A percentile compares a stretch with the other conserved stretches of the same genome.
These are phyloP conservation scores for Masnerella sp. DNA, from an alignment of 2,888 invertebrate genomes.

Conservation along the genomic window DNA sequence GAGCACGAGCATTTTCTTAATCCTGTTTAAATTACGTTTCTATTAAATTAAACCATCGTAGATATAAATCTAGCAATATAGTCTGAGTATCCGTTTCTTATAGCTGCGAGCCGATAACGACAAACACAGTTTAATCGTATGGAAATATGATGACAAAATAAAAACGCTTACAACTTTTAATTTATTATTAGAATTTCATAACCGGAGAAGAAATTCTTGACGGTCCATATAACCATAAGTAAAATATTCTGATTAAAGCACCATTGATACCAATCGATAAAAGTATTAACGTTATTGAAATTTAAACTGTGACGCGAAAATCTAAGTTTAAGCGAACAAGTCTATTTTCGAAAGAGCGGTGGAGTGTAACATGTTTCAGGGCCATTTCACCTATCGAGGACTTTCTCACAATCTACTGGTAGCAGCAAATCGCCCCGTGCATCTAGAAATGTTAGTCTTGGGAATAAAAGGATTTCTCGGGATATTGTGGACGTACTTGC, in stretches of 20 bases:
- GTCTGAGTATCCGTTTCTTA: no score
- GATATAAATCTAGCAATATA: slow-evolving; percentile 37
- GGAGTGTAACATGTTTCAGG: slow-evolving; percentile 45
- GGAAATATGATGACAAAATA: no score
- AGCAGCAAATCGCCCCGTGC: slow-evolving; percentile 27
- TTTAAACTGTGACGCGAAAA: slow-evolving; percentile 27
- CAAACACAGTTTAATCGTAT: no score
- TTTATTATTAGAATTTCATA: no score
- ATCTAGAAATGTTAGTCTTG: slow-evolving; percentile 41
- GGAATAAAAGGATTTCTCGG: slow-evolving; percentile 42
- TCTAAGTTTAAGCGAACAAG: slow-evolving; percentile 37
- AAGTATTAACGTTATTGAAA: slow-evolving; percentile 33
- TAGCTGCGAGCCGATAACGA: no score
- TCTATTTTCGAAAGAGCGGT: slow-evolving; percentile 45
- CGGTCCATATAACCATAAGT: no score
- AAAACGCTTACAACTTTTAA: no score
- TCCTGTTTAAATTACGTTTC: slow-evolving; percentile 19
- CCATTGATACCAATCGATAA: slow-evolving; percentile 23
- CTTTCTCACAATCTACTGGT: slow-evolving; percentile 39
- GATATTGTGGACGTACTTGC: slow-evolving; percentile 34
- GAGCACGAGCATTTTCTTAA: slow-evolving; percentile 18
- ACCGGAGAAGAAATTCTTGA: no score
- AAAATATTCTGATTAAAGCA: no score
- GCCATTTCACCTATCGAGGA: slow-evolving; percentile 52
- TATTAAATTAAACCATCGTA: slow-evolving; percentile 24